Conservation (phyloP, 2,113 vertebrate species). For the Felis catus region F.catus_Fca126_mat1.0 CM031419.1:83322501-83323000, state of each 20-base stretch:
- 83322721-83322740: not conserved
- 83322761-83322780: not conserved
- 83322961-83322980: not conserved
- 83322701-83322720: not conserved
- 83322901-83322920: not conserved
- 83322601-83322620: not conserved
- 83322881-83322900: not conserved
- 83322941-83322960: not conserved
- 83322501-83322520: not conserved
- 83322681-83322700: not conserved
- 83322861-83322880: not conserved
- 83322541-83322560: not conserved
- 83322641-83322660: not conserved
- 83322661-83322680: not conserved
- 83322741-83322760: not conserved
- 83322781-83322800: not conserved
- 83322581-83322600: not conserved
- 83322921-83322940: not conserved
- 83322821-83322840: not conserved
- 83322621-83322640: not conserved
- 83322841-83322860: not conserved
- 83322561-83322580: not conserved
- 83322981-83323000: not conserved
- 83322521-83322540: not conserved
- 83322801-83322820: not conserved